Conservation (phyloP, 2,797 vertebrate genomes). For the Galago senegalensis region DNA sequence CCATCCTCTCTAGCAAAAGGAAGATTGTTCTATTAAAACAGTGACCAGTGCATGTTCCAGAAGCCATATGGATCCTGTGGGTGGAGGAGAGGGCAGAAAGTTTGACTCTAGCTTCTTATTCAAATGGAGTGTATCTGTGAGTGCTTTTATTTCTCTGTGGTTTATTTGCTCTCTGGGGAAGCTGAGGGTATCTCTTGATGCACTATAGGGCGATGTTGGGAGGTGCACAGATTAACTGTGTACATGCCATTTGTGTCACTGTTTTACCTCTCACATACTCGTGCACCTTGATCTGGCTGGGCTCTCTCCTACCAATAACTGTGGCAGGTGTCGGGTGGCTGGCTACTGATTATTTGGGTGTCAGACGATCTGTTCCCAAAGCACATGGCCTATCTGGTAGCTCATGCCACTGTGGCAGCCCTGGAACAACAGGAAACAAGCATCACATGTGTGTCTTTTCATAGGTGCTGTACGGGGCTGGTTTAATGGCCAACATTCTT, state of each 20-base stretch:
- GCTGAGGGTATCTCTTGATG: background rate
- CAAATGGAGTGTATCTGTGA: background rate
- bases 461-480: background rate
- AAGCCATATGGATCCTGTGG: background rate
- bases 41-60: background rate
- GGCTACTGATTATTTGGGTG: background rate
- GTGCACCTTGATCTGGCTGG: background rate
- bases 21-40: background rate
- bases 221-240: background rate
- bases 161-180: conserved; percentile 13
- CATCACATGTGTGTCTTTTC: background rate
- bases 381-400: background rate
- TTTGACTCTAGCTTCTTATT: conserved; percentile 6
- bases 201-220: background rate
- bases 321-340: background rate
- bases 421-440: background rate
- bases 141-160: background rate
- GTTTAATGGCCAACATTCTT: background rate
- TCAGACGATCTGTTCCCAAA: background rate
- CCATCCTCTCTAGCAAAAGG: background rate
- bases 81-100: background rate
- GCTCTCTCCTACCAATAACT: background rate
- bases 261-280: background rate
- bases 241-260: background rate
- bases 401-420: background rate